phyloP scores from a whole-genome alignment of 2,888 invertebrate species.

The Parnassius smintheus region DNA sequence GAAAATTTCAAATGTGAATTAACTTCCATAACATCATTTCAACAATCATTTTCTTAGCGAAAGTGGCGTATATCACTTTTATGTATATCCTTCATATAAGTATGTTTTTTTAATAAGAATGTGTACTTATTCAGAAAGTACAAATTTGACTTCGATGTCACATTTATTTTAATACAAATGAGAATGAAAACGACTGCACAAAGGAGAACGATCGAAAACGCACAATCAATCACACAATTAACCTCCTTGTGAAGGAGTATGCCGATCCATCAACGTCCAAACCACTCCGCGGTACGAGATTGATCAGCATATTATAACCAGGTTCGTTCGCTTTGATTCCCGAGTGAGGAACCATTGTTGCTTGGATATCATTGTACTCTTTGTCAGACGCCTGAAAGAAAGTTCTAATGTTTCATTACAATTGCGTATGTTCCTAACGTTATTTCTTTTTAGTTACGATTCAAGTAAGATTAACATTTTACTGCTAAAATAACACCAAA shows the following conservation, averaged over 20 bases:
- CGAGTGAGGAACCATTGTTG: conserved; percentile 30
- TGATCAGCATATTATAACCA: conserved; percentile 46
- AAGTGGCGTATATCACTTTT: too few relatives aligned
- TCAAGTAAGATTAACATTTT: too few relatives aligned
- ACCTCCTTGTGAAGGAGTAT: conserved; percentile 35
- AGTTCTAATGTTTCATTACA: conserved; percentile 24
- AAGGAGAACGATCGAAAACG: conserved; percentile 15
- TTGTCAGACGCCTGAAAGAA: conserved; percentile 4
- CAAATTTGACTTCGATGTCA: too few relatives aligned
- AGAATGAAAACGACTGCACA: conserved; percentile 2
- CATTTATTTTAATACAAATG: too few relatives aligned
- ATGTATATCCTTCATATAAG: too few relatives aligned
- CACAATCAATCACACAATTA: conserved; percentile 47
- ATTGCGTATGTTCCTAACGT: not conserved
- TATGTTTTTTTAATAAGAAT: too few relatives aligned
- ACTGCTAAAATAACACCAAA: too few relatives aligned
- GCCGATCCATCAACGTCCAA: conserved; percentile 48
- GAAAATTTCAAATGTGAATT: too few relatives aligned
- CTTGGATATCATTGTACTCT: conserved; percentile 26
- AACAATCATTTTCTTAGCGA: too few relatives aligned
- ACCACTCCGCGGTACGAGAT: conserved; percentile 42
- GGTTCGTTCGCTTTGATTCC: conserved; percentile 28
- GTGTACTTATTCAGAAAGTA: too few relatives aligned
- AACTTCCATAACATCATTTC: too few relatives aligned
- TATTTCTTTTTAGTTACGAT: too few relatives aligned